A percentile compares a stretch with the other conserved stretches of the same genome.
Conservation (phyloP, 2,888 invertebrate species). For the Tetrapedia diversipes region DNA sequence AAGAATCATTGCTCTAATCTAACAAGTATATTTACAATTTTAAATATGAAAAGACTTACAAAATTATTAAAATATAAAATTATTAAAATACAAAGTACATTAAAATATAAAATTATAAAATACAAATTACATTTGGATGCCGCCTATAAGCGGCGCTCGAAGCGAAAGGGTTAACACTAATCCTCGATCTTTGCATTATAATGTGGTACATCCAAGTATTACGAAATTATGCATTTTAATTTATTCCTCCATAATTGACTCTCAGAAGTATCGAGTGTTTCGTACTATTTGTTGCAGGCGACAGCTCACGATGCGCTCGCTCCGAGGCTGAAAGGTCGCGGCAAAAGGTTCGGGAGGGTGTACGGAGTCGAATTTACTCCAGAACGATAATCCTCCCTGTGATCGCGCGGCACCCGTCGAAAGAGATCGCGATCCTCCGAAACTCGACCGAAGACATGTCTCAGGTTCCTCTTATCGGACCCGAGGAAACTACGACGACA, state of each 20-base stretch:
- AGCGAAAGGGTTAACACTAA: too few species aligned
- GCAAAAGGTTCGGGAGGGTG: slow-evolving; percentile 60
- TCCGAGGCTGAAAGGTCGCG: slow-evolving; percentile 57
- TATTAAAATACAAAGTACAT: too few species aligned
- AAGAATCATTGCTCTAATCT: too few species aligned
- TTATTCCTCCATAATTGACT: background rate
- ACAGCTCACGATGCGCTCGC: slow-evolving; percentile 60
- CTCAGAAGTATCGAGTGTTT: background rate
- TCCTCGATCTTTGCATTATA: too few species aligned
- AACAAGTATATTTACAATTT: too few species aligned
- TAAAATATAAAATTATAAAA: too few species aligned
- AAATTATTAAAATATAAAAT: too few species aligned
- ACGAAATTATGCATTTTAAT: slow-evolving; percentile 1
- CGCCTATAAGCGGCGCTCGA: too few species aligned
- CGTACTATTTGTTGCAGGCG: slow-evolving; percentile 59
- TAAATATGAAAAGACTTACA: too few species aligned
- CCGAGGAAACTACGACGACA: slow-evolving; percentile 41
- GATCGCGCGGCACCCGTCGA: slow-evolving; percentile 38
- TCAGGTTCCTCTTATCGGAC: slow-evolving; percentile 68
- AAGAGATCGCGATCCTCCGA: slow-evolving; percentile 35
- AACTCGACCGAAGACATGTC: slow-evolving; percentile 63
- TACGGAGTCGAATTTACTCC: slow-evolving; percentile 61
- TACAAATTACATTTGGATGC: too few species aligned
- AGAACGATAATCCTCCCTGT: slow-evolving; percentile 44
- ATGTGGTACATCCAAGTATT: too few species aligned